Evolutionary conservation across 1,140 invertebrate species (phyloP), one percentile per base, ranked within the genome.

Genomic region (Bilobella aurantiaca): DNA sequence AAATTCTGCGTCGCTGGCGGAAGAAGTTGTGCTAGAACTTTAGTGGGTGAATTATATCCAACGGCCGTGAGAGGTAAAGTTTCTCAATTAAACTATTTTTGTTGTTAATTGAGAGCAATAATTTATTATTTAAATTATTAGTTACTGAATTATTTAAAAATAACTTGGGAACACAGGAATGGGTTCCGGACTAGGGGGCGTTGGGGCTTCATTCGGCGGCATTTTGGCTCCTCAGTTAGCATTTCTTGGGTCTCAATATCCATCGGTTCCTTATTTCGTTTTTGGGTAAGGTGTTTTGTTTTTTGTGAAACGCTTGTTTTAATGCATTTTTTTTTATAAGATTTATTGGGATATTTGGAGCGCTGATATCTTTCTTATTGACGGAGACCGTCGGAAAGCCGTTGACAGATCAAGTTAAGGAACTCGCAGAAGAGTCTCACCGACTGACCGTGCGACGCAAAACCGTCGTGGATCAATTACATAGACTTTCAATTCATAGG

Each of bases 1-100:
- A 64, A 64, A 37, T 64, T 64, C 12, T 56, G 47, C 27, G 49
- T 46, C 2, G 63, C 63, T 58, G 63, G 47, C 14, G 63, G 32
- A 2, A 8, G 53, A 25, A 31, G 27, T 34, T 42, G 32, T 18
- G 63, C 63, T 3, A 8, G 63, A n/a, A 64, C 47, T 2, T 28
- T 57, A 3, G 37, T 46, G 2, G 31, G 53, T 21, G 63, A 64
- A 57, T 37, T 57, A 37, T 64, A 57, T 31, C 47, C 47, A 57
- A 64, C 63, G 34, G 29, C 47, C 8, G 47, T 46, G 3, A 25
- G 53, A 42, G 31, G 49, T 53, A 53, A 16, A 53, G 23, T 5
- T 53, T 23, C 14, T 16, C 49, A 14, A 8, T 23, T 16, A 53
- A 53, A 14, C 49, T 16, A 23, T 5, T 23, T 23, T 14, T 53